Evolutionary conservation across 2,888 invertebrate genomes (phyloP).

Genomic region (Bruchidius siliquastri): DNA sequence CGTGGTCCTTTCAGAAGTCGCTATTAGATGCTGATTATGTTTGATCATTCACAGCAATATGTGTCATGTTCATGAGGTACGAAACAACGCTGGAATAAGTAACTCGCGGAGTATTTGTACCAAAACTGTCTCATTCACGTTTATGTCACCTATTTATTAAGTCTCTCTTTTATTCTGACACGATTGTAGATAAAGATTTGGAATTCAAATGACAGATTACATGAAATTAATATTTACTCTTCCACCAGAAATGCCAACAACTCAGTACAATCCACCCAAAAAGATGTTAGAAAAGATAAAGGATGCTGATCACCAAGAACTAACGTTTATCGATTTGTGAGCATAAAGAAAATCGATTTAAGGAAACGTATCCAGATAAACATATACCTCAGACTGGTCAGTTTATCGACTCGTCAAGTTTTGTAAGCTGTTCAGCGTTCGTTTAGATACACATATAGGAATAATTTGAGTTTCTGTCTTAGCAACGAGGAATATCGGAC

Average conservation of each 20-base stretch:
- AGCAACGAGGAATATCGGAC: not conserved
- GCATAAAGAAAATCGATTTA: not conserved
- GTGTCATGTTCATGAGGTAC: too few species aligned
- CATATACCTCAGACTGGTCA: not conserved
- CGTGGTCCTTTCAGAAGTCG: too few species aligned
- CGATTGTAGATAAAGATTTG: not conserved
- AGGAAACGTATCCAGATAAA: not conserved
- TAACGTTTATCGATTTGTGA: slow-evolving; percentile 23
- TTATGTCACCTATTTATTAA: too few species aligned
- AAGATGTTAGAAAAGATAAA: slow-evolving; percentile 22
- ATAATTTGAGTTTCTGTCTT: not conserved
- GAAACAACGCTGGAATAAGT: too few species aligned
- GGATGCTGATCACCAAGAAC: slow-evolving; percentile 29
- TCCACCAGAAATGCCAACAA: slow-evolving; percentile 11
- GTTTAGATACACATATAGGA: not conserved
- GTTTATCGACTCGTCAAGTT: not conserved
- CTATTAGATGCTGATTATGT: too few species aligned
- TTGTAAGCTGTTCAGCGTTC: not conserved
- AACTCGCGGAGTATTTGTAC: too few species aligned
- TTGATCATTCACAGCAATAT: too few species aligned
- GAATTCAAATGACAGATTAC: not conserved
- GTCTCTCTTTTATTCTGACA: not conserved
- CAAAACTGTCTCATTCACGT: too few species aligned
- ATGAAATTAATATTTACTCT: not conserved
- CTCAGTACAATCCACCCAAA: slow-evolving; percentile 19